phyloP scores from a whole-genome alignment of 2,797 vertebrate genomes.

The Perodicticus potto region DNA sequence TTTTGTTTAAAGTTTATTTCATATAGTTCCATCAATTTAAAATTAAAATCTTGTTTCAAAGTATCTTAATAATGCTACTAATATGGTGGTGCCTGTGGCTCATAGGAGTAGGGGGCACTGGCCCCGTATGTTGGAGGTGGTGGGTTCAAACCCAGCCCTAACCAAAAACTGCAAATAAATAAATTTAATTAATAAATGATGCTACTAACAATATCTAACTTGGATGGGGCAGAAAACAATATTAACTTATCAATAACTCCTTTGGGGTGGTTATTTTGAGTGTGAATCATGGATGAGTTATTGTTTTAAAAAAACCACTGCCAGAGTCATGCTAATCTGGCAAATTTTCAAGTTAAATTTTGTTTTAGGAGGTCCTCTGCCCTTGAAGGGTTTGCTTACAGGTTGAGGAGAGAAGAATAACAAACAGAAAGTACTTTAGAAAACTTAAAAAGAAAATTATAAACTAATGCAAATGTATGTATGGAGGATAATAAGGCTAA shows the following conservation, averaged over 20 bases:
- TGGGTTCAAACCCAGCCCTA: too few species aligned
- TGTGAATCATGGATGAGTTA: background rate
- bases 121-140: too few species aligned
- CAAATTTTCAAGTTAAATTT: constrained; percentile 37
- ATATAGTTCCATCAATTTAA: background rate
- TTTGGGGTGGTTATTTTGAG: background rate
- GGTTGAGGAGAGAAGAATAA: background rate
- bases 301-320: background rate
- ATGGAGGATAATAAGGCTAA: constrained; percentile 41
- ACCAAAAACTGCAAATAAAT: too few species aligned
- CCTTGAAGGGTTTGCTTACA: constrained; percentile 16
- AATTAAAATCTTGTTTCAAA: constrained; percentile 28
- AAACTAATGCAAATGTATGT: constrained; percentile 50
- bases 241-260: background rate
- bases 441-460: constrained; percentile 1
- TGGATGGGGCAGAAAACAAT: background rate
- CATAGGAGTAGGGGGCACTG: too few species aligned
- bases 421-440: constrained; percentile 55
- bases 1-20: constrained; percentile 26
- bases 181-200: background rate
- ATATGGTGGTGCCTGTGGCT: background rate
- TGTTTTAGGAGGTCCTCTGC: background rate
- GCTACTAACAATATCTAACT: background rate
- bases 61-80: background rate
- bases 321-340: background rate